Percentiles rank a stretch among this genome's conserved stretches.
phyloP scores from a whole-genome alignment of 2,888 invertebrate genomes.

The Herminia tarsipennalis region DNA sequence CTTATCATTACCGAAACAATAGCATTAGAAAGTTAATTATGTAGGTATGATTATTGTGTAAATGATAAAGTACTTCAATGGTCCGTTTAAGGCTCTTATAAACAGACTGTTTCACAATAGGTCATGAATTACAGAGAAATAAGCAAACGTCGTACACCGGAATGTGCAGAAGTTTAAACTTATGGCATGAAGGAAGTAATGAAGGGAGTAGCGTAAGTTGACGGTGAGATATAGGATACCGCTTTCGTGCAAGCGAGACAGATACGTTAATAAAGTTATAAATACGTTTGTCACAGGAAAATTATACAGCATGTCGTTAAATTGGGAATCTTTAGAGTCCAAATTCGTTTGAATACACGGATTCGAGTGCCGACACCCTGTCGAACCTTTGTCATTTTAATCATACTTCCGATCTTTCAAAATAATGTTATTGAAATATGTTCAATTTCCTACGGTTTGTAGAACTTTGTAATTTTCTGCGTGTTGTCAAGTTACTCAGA shows the following conservation, averaged over 20 bases:
- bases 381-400: conserved; percentile 85
- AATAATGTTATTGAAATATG: conserved; percentile 85
- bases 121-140: conserved; percentile 47
- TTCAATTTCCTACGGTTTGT: conserved; percentile 80
- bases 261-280: conserved; percentile 68
- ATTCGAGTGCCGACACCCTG: conserved; percentile 65
- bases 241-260: conserved; percentile 56
- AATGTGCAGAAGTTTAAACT: conserved; percentile 52
- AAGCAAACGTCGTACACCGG: conserved; percentile 45
- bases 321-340: conserved; percentile 56
- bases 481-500: conserved; percentile 43
- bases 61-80: conserved; percentile 35
- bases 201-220: conserved; percentile 55
- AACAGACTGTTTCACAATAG: conserved; percentile 43
- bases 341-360: conserved; percentile 57
- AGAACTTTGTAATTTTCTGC: conserved; percentile 68
- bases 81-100: conserved; percentile 34
- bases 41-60: conserved; percentile 40
- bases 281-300: conserved; percentile 54
- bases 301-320: conserved; percentile 52
- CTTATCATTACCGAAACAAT: conserved; percentile 47
- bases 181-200: conserved; percentile 54
- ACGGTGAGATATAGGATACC: conserved; percentile 53
- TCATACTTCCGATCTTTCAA: conserved; percentile 83
- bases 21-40: conserved; percentile 46